These are phyloP conservation scores for Sebastes hopkinsi DNA, from an alignment of 2,797 vertebrate genomes.

Conservation along the genomic window DNA sequence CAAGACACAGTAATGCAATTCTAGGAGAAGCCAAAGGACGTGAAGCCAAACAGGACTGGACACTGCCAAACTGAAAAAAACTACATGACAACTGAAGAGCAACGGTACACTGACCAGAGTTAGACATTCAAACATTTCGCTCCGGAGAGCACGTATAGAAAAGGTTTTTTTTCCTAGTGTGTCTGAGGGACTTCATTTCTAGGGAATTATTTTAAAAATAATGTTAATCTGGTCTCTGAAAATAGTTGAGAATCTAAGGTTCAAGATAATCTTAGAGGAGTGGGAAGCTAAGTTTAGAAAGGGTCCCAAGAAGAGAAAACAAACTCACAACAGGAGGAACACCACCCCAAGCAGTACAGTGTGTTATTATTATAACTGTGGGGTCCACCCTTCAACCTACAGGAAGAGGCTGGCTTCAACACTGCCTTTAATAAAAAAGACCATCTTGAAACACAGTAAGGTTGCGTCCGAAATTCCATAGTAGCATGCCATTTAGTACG, in stretches of 20 bases:
- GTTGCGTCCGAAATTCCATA: not conserved
- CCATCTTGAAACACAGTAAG: conserved; percentile 21
- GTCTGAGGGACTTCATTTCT: not conserved
- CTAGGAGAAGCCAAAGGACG: conserved; percentile 40
- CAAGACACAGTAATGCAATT: conserved; percentile 71
- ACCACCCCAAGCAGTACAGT: not conserved
- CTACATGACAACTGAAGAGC: not conserved
- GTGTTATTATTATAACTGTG: conserved; percentile 31
- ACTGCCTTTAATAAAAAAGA: conserved; percentile 9
- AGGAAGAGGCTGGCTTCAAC: conserved; percentile 21
- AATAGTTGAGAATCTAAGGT: not conserved
- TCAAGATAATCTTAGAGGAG: not conserved
- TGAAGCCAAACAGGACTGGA: conserved; percentile 47
- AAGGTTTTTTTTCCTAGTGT: not conserved
- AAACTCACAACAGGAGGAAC: conserved; percentile 13
- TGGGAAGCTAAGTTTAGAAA: conserved; percentile 32
- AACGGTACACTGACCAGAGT: not conserved
- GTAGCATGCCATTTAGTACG: too few relatives aligned
- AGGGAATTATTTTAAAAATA: not conserved
- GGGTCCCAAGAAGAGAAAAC: conserved; percentile 18
- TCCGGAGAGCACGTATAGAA: not conserved
- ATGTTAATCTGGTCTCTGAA: conserved; percentile 5
- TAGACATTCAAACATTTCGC: not conserved
- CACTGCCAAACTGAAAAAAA: conserved; percentile 19
- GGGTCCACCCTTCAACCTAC: conserved; percentile 35